Base-by-base conservation (phyloP, 2,113 vertebrate genomes). In the Sylvia atricapilla region DNA sequence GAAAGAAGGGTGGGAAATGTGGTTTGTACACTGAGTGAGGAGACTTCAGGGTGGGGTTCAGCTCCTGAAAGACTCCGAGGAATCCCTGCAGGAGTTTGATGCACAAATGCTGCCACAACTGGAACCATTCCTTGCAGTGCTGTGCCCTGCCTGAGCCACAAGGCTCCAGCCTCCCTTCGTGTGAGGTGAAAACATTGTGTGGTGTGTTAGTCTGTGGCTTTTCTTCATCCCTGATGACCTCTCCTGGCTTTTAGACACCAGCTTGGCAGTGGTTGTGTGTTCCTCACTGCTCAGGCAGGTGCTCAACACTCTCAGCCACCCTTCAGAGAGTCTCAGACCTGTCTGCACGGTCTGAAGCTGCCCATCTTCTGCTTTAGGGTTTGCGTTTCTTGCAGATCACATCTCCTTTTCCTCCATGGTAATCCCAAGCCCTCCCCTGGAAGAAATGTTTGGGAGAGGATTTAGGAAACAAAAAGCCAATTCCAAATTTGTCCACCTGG, bases 111-210 rank as follows among this genome's bases (percentile, higher is more conserved):
- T 87, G 62, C 74, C 53, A 7, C 62, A 31, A 2, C 13, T 49
- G 60, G n/a, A 84, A 1, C 11, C 6, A 0, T 43, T 84, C 27
- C 53, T 43, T 25, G 27, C 18, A 22, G 20, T 18, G 37, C 76
- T 53, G 23, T 56, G 10, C 39, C 41, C 18, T 43, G 0, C 9
- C 0, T 24, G 13, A 35, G 4, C 16, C 43, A 1, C 25, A 21
- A 18, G 7, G 37, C 60, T 89, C 35, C 75, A 4, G 0, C 7
- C 25, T 82, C 35, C 63, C 25, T 59, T 37, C 5, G 2, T 35
- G 39, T 10, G 66, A 60, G 30, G 43, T 72, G 80, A 12, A 62
- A 37, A 21, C 28, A 1, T 2, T 7, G 27, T 31, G 6, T 6
- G 2, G 14, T 2, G 9, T 28, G 30, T 50, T 63, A 11, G 21